Conservation (phyloP, 2,797 vertebrate species). For the Botia kubotai region DNA sequence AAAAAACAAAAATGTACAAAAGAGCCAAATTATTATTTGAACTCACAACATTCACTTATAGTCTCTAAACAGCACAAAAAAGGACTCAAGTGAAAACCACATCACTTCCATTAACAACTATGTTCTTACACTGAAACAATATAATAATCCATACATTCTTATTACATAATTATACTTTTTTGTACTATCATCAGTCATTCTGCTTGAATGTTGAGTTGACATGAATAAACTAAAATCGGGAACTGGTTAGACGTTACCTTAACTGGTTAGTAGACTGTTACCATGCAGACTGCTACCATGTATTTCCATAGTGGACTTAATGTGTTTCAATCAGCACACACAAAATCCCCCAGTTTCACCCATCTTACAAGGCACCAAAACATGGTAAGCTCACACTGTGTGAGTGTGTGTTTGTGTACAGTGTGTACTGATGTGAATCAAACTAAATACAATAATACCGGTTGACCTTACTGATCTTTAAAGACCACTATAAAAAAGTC, state of each 20-base stretch:
- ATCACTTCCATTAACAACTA: slow-evolving; percentile 71
- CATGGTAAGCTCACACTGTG: slow-evolving; percentile 32
- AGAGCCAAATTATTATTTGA: slow-evolving; percentile 68
- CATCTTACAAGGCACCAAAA: slow-evolving; percentile 56
- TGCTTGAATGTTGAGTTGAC: slow-evolving; percentile 7
- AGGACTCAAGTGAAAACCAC: slow-evolving; percentile 44
- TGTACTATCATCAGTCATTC: slow-evolving; percentile 41
- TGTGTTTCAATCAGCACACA: neutral
- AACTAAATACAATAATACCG: slow-evolving; percentile 7
- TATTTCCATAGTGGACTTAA: slow-evolving; percentile 3
- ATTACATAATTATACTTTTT: slow-evolving; percentile 58
- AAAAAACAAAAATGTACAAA: slow-evolving; percentile 77
- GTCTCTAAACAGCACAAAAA: slow-evolving; percentile 74
- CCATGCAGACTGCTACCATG: neutral
- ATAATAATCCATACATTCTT: slow-evolving; percentile 61
- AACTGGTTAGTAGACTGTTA: slow-evolving; percentile 1
- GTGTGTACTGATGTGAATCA: slow-evolving; percentile 15
- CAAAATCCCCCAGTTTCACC: slow-evolving; percentile 26
- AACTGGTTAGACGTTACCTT: slow-evolving; percentile 3
- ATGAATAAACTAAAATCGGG: neutral
- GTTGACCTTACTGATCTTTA: slow-evolving; percentile 9
- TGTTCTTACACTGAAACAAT: slow-evolving; percentile 71
- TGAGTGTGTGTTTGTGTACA: slow-evolving; percentile 8
- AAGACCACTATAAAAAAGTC: slow-evolving; percentile 29
- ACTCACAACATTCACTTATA: slow-evolving; percentile 63